phyloP scores from a whole-genome alignment of 1,140 invertebrate genomes.

The Physella acuta region DNA sequence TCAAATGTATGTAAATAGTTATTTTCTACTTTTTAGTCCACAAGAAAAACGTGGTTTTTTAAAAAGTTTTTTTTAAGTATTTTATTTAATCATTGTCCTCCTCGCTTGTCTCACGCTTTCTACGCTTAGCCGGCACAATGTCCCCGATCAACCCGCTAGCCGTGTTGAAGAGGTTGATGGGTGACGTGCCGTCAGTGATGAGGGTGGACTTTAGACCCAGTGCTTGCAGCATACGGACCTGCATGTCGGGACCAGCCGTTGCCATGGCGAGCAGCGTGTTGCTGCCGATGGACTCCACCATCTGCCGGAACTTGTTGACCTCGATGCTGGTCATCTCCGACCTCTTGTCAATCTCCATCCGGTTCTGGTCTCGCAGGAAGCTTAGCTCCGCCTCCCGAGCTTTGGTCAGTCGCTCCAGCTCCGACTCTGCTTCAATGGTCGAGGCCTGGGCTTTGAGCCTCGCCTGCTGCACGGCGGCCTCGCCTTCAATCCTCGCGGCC shows the following conservation, averaged over 20 bases:
- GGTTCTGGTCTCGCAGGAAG: slow-evolving; percentile 53
- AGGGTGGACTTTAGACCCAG: slow-evolving; percentile 63
- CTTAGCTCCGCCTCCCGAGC: slow-evolving; percentile 57
- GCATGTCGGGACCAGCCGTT: slow-evolving; percentile 55
- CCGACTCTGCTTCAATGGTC: slow-evolving; percentile 60
- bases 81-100: not conserved
- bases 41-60: too few relatives aligned
- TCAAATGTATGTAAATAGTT: too few relatives aligned
- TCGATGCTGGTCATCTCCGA: slow-evolving; percentile 56
- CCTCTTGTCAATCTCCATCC: slow-evolving; percentile 54
- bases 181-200: slow-evolving; percentile 63
- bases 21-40: too few relatives aligned
- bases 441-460: slow-evolving; percentile 56
- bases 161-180: slow-evolving; percentile 63
- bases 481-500: slow-evolving; percentile 58
- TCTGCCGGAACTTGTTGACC: slow-evolving; percentile 54
- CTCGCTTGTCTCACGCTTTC: slow-evolving; percentile 3
- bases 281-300: slow-evolving; percentile 56
- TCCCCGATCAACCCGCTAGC: slow-evolving; percentile 59
- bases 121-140: slow-evolving; percentile 33
- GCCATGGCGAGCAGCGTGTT: slow-evolving; percentile 59
- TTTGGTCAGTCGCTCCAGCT: slow-evolving; percentile 53
- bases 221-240: slow-evolving; percentile 59
- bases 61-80: too few relatives aligned
- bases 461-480: slow-evolving; percentile 60